Conservation (phyloP, 2,888 invertebrate genomes). For the Leptura quadrifasciata region DNA sequence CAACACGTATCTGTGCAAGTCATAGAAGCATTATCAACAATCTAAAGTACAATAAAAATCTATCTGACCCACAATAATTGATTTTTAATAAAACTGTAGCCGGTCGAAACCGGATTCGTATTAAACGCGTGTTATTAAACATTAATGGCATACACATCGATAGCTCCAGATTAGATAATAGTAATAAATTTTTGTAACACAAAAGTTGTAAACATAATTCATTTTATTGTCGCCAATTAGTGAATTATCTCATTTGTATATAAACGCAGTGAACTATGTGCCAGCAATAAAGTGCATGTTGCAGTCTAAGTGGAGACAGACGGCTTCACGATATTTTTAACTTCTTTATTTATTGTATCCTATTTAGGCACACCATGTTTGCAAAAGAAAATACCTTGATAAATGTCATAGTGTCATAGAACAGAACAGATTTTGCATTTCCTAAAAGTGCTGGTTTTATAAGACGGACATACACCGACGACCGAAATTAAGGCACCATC, state of each 20-base stretch:
- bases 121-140: conserved; percentile 15
- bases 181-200: conserved; percentile 28
- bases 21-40: too few relatives aligned
- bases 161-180: conserved; percentile 24
- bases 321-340: too few relatives aligned
- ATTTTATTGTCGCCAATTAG: conserved; percentile 16
- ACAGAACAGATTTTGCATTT: too few relatives aligned
- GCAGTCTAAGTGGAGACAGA: conserved; percentile 14
- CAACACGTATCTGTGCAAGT: too few relatives aligned
- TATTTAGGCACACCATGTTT: too few relatives aligned
- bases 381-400: too few relatives aligned
- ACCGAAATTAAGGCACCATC: too few relatives aligned
- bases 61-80: neutral
- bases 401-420: too few relatives aligned
- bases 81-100: conserved; percentile 20
- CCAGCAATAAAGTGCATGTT: neutral
- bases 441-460: too few relatives aligned
- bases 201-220: conserved; percentile 17
- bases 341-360: too few relatives aligned
- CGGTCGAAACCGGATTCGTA: conserved; percentile 29
- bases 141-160: conserved; percentile 25
- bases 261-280: conserved; percentile 9
- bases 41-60: too few relatives aligned
- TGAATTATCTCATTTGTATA: conserved; percentile 19
- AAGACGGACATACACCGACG: too few relatives aligned